A percentile compares a stretch with the other conserved stretches of the same genome.
Conservation (phyloP, 2,888 invertebrate genomes). For the Keiferia lycopersicella region DNA sequence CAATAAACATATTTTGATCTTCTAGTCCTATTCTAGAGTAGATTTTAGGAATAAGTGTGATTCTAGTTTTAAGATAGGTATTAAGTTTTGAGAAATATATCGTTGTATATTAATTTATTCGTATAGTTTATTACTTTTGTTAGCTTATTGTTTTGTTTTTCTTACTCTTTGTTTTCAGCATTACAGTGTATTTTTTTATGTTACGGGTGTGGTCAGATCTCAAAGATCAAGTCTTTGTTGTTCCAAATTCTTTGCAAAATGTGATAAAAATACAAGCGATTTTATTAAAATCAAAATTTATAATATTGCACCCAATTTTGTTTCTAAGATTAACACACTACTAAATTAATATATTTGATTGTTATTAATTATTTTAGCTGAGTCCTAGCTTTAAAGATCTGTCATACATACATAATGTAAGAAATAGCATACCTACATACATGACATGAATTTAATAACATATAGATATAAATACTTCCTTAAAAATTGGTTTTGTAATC, state of each 20-base stretch:
- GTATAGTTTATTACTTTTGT: conserved; percentile 8
- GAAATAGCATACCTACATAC: conserved; percentile 50
- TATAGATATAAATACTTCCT: conserved; percentile 30
- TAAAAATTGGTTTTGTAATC: conserved; percentile 36
- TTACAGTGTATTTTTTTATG: background rate
- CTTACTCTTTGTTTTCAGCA: background rate
- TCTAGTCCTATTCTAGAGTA: conserved; percentile 67
- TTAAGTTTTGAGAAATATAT: conserved; percentile 40
- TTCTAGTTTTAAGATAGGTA: conserved; percentile 41
- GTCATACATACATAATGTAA: conserved; percentile 45
- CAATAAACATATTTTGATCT: conserved; percentile 50
- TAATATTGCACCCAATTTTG: conserved; percentile 27
- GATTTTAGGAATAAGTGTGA: conserved; percentile 42
- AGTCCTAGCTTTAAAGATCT: conserved; percentile 50
- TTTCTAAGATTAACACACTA: conserved; percentile 31
- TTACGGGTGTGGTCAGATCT: conserved; percentile 8
- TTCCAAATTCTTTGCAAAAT: background rate
- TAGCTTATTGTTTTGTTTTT: conserved; percentile 1
- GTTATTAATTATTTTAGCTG: conserved; percentile 35
- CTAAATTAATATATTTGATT: conserved; percentile 10
- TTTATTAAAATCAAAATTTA: background rate
- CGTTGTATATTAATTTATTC: conserved; percentile 32
- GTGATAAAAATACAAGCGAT: conserved; percentile 1
- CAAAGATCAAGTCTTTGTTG: background rate
- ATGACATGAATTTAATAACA: conserved; percentile 54